These are phyloP conservation scores for Psix sp. DNA, from an alignment of 1,140 invertebrate genomes.

Conservation along the genomic window DNA sequence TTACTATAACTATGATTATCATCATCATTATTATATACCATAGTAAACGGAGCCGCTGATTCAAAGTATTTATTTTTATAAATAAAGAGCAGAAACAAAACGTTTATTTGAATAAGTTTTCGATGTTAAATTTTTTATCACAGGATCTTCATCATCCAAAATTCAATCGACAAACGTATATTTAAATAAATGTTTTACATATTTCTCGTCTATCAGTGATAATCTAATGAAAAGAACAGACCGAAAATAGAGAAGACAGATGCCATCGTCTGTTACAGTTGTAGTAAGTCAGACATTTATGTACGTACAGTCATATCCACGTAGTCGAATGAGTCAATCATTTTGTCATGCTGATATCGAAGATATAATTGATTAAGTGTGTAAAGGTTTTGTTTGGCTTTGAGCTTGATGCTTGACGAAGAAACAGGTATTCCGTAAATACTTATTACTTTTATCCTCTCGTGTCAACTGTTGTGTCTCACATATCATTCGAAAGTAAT, in stretches of 20 bases:
- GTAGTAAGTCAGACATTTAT: constrained; percentile 59
- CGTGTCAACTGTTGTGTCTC: constrained; percentile 47
- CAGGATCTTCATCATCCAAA: not conserved
- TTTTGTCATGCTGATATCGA: constrained; percentile 50
- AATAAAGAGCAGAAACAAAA: constrained; percentile 64
- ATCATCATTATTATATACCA: constrained; percentile 66
- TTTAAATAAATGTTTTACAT: constrained; percentile 36
- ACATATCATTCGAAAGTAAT: constrained; percentile 51
- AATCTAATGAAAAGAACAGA: constrained; percentile 15
- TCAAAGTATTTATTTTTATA: constrained; percentile 78
- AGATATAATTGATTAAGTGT: constrained; percentile 64
- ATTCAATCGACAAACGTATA: constrained; percentile 13
- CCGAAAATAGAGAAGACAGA: constrained; percentile 31
- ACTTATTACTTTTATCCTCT: constrained; percentile 37
- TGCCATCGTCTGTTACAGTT: constrained; percentile 66
- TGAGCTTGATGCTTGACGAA: constrained; percentile 65
- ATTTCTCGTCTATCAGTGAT: constrained; percentile 27
- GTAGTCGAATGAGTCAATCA: constrained; percentile 60
- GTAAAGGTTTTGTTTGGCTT: constrained; percentile 70
- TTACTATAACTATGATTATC: constrained; percentile 63
- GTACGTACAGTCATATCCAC: constrained; percentile 61
- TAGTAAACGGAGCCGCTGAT: constrained; percentile 67
- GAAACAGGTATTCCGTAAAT: constrained; percentile 24
- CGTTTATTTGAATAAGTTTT: constrained; percentile 35
- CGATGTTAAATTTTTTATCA: constrained; percentile 6